Evolutionary conservation across 1,140 invertebrate species (phyloP).

Genomic region (Cydia pomonella): DNA sequence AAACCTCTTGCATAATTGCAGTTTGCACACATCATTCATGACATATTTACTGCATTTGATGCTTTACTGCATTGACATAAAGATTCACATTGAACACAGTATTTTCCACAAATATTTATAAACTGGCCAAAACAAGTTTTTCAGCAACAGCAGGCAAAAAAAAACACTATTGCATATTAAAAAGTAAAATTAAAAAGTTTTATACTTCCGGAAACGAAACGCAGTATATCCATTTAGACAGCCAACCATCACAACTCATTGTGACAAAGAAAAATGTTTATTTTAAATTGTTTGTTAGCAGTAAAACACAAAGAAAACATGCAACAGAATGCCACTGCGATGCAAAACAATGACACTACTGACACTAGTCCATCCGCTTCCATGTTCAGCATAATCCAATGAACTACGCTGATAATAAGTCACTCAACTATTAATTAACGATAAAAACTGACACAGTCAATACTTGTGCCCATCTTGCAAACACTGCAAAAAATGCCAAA

Average conservation of each 20-base stretch:
- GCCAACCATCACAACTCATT: conserved; percentile 30
- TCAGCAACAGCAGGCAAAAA: background rate
- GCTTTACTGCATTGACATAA: background rate
- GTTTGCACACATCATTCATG: background rate
- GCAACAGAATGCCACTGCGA: conserved; percentile 33
- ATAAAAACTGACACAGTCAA: conserved; percentile 39
- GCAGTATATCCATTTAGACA: conserved; percentile 31
- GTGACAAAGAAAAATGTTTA: background rate
- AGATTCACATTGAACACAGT: background rate
- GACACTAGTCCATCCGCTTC: conserved; percentile 39
- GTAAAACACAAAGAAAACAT: conserved; percentile 22
- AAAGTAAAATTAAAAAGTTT: conserved; percentile 28
- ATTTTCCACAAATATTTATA: background rate
- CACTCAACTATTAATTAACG: conserved; percentile 58
- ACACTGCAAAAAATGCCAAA: conserved; percentile 1
- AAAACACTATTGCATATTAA: conserved; percentile 6
- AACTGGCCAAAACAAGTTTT: background rate
- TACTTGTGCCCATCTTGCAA: conserved; percentile 40
- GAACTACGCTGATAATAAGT: conserved; percentile 51
- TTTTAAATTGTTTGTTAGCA: background rate
- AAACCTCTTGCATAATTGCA: background rate
- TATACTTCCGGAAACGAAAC: background rate
- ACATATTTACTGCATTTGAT: background rate
- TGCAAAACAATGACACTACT: conserved; percentile 30
- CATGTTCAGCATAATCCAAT: conserved; percentile 43